Conservation (phyloP, 2,797 vertebrate species). For the Schizopygopsis malacanthus region DNA sequence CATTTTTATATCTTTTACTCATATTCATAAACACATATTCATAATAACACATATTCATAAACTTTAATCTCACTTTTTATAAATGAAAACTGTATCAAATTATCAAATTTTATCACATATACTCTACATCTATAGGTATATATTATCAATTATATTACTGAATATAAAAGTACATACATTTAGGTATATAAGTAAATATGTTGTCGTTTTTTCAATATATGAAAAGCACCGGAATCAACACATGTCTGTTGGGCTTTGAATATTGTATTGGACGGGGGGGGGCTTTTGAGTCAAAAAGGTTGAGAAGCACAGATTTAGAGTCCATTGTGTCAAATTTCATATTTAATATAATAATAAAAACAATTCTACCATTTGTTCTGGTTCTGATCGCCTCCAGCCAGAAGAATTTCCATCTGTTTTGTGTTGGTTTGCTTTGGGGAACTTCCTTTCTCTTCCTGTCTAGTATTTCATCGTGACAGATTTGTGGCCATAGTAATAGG, state of each 20-base stretch:
- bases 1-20: neutral
- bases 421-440: neutral
- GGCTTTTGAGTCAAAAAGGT: neutral
- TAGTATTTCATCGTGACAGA: neutral
- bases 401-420: neutral
- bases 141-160: neutral
- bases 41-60: neutral
- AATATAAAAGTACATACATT: neutral
- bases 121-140: neutral
- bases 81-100: neutral
- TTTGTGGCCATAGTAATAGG: neutral
- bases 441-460: conserved; percentile 18
- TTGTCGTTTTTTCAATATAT: neutral
- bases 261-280: neutral
- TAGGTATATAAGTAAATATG: neutral
- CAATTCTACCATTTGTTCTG: neutral
- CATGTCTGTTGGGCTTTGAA: neutral
- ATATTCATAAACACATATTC: neutral
- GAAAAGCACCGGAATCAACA: neutral
- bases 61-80: neutral
- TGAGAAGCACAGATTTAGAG: neutral
- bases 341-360: neutral
- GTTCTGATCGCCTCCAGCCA: neutral
- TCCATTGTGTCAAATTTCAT: neutral
- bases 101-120: neutral